Evolutionary conservation across 2,113 vertebrate genomes (phyloP).

Genomic region (Ptilonorhynchus violaceus): DNA sequence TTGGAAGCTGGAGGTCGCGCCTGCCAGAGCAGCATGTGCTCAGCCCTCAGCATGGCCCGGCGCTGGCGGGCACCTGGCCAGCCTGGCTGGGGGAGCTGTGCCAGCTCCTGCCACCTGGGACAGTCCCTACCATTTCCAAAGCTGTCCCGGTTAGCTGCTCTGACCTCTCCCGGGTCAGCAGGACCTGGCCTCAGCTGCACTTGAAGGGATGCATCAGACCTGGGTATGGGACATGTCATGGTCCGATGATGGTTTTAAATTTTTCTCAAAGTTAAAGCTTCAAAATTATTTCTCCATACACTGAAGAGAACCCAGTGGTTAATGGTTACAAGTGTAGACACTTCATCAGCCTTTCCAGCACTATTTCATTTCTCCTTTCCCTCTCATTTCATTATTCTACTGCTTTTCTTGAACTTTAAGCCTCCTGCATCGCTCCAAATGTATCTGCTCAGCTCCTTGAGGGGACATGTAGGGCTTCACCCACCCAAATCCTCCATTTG

Average conservation of each 20-base stretch:
- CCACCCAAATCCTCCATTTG: accelerated
- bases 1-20: background rate
- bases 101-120: slow-evolving; percentile 19
- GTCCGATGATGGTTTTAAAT: background rate
- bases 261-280: background rate
- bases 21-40: background rate
- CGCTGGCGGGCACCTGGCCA: accelerated
- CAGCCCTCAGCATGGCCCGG: background rate
- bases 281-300: background rate
- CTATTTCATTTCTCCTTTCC: background rate
- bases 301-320: background rate
- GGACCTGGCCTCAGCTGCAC: background rate
- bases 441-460: accelerated
- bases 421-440: accelerated
- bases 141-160: background rate
- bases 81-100: slow-evolving; percentile 34
- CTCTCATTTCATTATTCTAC: background rate
- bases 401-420: background rate
- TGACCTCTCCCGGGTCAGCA: slow-evolving; percentile 5
- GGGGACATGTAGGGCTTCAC: background rate
- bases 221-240: background rate
- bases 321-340: background rate
- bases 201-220: background rate
- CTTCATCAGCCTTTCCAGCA: background rate
- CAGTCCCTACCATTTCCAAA: background rate